Base-by-base conservation (phyloP, 1,140 invertebrate genomes). In the Halesus radiatus region DNA sequence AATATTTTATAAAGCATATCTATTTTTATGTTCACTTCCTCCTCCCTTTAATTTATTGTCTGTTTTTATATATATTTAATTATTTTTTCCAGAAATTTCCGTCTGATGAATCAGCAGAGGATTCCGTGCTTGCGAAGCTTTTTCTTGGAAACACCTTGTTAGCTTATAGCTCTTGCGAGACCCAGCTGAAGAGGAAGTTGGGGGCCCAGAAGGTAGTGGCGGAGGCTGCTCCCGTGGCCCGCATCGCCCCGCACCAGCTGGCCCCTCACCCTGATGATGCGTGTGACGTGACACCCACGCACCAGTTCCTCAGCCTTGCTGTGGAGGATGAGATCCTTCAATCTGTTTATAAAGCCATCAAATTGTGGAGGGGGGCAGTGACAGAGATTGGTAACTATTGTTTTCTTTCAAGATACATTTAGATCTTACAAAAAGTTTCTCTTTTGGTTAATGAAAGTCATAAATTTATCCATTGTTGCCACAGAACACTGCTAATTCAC, bases 241-340 rank as follows among this genome's bases (percentile, higher is more conserved):
- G 52, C 7, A 20, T n/a, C 4, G n/a, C 68, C 15, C n/a, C 50
- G 7, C 76, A 20, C n/a, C 60, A 79, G 50, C 29, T 37, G 16
- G n/a, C 72, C 18, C 15, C 58, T 1, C 80, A 83, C 72, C 82
- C 80, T 0, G 82, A 83, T 23, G 82, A 83, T 53, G 68, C 50
- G 22, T 83, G 82, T 50, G 82, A 83, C 22, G 76, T 83, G 16
- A 26, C 74, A 16, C 80, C 82, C 1, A 78, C 82, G 16, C 82
- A 81, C 32, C 72, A 79, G 56, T 81, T 68, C 15, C 66, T 83
- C 8, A 79, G 18, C 20, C 68, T 83, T 5, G 29, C 62, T 2
- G 70, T 64, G 8, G 82, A 83, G 62, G 56, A 77, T 10, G 20
- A 56, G 3, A 37, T 78, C 23, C 3, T 80, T 20, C 16, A 37